Conservation (phyloP, 2,113 vertebrate genomes). For the Thamnaconus septentrionalis region DNA sequence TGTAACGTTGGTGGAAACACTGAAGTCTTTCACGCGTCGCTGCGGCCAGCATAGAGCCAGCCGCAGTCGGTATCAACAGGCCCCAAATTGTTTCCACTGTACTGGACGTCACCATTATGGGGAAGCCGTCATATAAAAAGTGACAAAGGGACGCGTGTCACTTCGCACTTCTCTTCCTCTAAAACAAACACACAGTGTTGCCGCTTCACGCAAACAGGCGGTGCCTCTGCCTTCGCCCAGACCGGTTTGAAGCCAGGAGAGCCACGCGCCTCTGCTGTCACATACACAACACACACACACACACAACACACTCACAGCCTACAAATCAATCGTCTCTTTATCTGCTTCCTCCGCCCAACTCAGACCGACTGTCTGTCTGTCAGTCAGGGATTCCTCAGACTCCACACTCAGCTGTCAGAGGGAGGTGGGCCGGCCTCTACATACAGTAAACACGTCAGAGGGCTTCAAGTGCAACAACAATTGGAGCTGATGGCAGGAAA, state of each 20-base stretch:
- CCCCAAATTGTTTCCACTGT: conserved; percentile 16
- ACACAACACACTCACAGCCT: too few species aligned
- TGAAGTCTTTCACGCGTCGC: neutral
- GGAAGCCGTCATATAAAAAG: conserved; percentile 16
- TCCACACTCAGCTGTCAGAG: neutral
- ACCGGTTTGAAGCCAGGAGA: conserved; percentile 53
- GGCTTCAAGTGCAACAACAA: neutral
- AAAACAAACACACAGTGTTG: conserved; percentile 61
- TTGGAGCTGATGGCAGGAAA: neutral
- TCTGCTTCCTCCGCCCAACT: conserved; percentile 29
- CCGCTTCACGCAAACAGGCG: conserved; percentile 33
- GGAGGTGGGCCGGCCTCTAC: conserved; percentile 1
- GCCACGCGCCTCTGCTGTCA: conserved; percentile 47
- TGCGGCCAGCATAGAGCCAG: neutral
- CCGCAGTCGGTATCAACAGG: conserved; percentile 6
- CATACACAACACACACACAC: neutral
- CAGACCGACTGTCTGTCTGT: conserved; percentile 21
- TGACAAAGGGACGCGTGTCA: conserved; percentile 46
- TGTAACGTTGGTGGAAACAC: conserved; percentile 13
- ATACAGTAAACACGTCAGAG: neutral
- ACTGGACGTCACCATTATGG: conserved; percentile 29
- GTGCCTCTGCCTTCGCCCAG: conserved; percentile 31
- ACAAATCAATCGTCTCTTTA: conserved; percentile 46
- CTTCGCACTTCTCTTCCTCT: conserved; percentile 22
- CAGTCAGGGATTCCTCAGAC: conserved; percentile 26